Base-by-base conservation (phyloP, 2,113 vertebrate species). In the Podilymbus podiceps region DNA sequence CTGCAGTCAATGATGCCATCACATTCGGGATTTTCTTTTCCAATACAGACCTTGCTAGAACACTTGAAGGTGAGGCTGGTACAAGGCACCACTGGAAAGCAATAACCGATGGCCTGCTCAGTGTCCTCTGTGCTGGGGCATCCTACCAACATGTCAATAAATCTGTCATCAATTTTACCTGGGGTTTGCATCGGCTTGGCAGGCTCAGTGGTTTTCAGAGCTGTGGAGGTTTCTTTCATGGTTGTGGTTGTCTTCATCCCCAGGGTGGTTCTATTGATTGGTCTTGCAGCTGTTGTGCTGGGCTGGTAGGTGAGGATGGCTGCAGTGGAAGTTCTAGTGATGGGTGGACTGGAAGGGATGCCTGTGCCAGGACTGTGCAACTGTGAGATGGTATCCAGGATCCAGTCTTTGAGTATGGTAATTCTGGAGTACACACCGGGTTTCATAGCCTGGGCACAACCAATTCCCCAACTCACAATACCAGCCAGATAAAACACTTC, bases 391-490 rank as follows among this genome's bases (percentile, higher is more conserved):
- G 87, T 96, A 2, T 94, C 96, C 88, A 99, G 96, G 96, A 99
- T 99, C 99, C 99, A 99, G 95, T 98, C 98, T 38, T 96, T 98
- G 81, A 99, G 98, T 82, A 83, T 97, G 49, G 99, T 99, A 73
- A 99, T 74, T 1, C 99, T 98, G 15, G 98, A 95, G 68, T 99
- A 99, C 63, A 99, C 98, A 0, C 99, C 99, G 0, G 99, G 99
- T 52, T 95, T 98, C 96, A 97, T 98, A 84, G 99, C 96, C 96
- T 99, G 98, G 6, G 99, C 99, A 15, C 99, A 99, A 67, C 99
- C 99, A 5, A 98, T 93, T 3, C 99, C 99, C 99, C 99, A 99
- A 86, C 99, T 99, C 94, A 99, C 99, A 1, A 99, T 98, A 24
- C 99, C 99, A 0, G 99, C 99, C 93, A 99, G 95, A 47, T 99